Evolutionary conservation across 2,113 vertebrate genomes (phyloP), one percentile per base, ranked within the genome.

Genomic region (Willisornis vidua): DNA sequence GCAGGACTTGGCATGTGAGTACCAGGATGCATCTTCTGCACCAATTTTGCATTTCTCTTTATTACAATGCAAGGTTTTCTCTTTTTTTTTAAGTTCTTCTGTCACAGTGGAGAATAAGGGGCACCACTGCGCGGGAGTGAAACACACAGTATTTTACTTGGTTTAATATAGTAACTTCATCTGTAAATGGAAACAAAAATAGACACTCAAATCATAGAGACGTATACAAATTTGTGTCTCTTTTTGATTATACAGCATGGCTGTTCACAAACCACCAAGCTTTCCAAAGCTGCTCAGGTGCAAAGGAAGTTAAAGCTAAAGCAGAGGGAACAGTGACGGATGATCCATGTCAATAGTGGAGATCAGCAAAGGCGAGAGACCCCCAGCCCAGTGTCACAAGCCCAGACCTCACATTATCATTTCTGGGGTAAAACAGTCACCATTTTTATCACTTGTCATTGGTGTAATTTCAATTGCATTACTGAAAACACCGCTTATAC

Each of bases 191-290:
- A 68, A 90, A 46, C 29, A 80, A 80, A 77, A 74, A 14, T 0
- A 49, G 39, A 67, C 3, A 25, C 15, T 19, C 13, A 39, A 29
- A 55, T 52, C 66, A 68, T 0, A 67, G 43, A 85, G 4, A 54
- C 5, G 5, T 8, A 54, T 19, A 68, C 41, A 84, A 54, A 49
- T 14, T 2, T 39, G 0, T 8, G 0, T 41, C 5, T 57, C 43
- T 33, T 65, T 79, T 22, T 46, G 35, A 67, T 9, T 45, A 46
- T 4, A 0, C 20, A 41, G 14, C 2, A 7, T 3, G 8, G 28
- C 25, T 33, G 33, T 41, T 74, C 46, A 85, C 24, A 65, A 83
- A 35, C 9, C 10, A 45, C 13, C 11, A 31, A 52, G 10, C 19
- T 37, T 45, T 45, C 41, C 9, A 35, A 19, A 51, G 66, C 26